phyloP scores from a whole-genome alignment of 1,140 invertebrate genomes.

The Oppia nitens region DNA sequence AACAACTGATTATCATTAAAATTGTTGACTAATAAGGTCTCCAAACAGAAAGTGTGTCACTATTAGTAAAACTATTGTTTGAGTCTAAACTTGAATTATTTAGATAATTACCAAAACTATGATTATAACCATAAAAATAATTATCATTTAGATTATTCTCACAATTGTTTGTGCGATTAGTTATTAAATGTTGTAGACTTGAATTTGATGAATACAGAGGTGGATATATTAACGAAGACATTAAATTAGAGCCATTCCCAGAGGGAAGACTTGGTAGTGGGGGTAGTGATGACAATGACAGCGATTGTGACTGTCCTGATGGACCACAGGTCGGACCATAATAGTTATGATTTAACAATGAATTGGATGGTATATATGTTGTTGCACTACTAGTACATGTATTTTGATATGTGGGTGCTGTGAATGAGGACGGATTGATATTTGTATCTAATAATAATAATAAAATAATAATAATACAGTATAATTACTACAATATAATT shows the following conservation, averaged over 20 bases:
- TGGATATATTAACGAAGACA: background rate
- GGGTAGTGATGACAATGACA: too few relatives aligned
- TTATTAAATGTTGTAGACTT: background rate
- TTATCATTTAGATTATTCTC: background rate
- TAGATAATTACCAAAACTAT: background rate
- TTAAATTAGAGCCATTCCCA: background rate
- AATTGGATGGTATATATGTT: background rate
- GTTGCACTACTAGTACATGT: background rate
- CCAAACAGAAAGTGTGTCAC: background rate
- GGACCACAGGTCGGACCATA: background rate
- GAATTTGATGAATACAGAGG: background rate
- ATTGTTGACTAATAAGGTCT: background rate
- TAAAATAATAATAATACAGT: too few relatives aligned
- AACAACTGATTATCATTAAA: too few relatives aligned
- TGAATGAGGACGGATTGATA: background rate
- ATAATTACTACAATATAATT: too few relatives aligned
- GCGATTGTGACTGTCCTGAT: background rate
- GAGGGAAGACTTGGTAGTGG: background rate
- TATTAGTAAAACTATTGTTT: background rate
- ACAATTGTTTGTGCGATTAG: background rate
- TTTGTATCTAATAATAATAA: too few relatives aligned
- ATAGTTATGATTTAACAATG: background rate
- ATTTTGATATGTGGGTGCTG: background rate
- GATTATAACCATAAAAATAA: background rate
- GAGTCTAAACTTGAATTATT: background rate